Conservation (phyloP, 1,140 invertebrate genomes). For the Aphaenogaster ashmeadi region DNA sequence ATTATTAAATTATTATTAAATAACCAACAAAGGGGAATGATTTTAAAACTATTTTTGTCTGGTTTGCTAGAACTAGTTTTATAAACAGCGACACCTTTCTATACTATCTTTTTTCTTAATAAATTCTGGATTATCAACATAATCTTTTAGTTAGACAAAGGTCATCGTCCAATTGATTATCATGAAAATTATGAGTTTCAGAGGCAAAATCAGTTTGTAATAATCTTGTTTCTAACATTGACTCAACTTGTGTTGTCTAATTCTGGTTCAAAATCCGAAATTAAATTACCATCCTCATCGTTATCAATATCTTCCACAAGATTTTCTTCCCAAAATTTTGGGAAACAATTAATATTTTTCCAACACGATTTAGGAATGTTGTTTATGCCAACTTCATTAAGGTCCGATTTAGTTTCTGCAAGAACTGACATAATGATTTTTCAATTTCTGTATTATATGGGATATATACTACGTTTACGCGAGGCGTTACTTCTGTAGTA, state of each 20-base stretch:
- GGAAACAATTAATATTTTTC: slow-evolving; percentile 19
- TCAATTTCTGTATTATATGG: slow-evolving; percentile 7
- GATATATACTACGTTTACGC: no score
- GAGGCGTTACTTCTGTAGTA: no score
- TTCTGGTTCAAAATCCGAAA: no score
- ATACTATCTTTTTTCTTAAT: no score
- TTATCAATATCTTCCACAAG: no score
- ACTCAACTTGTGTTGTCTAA: no score
- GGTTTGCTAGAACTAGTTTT: slow-evolving; percentile 1
- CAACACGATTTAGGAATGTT: slow-evolving; percentile 9
- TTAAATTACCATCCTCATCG: no score
- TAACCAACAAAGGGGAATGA: neutral
- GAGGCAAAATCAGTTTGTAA: no score
- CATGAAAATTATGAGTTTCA: no score
- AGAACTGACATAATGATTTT: slow-evolving; percentile 9
- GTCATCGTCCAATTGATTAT: no score
- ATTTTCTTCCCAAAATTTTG: slow-evolving; percentile 8
- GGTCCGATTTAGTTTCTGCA: slow-evolving; percentile 6
- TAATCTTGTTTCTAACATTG: no score
- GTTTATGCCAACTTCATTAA: neutral
- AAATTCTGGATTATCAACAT: slow-evolving; percentile 12
- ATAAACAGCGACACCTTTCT: neutral
- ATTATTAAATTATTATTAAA: neutral
- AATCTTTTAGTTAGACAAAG: slow-evolving; percentile 15
- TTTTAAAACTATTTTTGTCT: slow-evolving; percentile 14